Base-by-base conservation (phyloP, 2,113 vertebrate genomes). In the Leptobrachium ailaonicum region DNA sequence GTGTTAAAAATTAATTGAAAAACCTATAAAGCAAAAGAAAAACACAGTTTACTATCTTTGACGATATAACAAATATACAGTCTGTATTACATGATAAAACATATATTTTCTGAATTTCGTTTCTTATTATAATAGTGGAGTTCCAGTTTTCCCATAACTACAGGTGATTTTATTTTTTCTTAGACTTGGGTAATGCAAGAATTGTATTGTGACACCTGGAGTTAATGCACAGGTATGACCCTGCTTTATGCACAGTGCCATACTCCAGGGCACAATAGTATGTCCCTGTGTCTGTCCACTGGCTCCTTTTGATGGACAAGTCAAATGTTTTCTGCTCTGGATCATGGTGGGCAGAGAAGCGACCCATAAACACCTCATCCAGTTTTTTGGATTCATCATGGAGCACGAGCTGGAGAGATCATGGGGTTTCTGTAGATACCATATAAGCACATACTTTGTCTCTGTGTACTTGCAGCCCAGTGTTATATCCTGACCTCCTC, bases 181-280 rank as follows among this genome's bases (percentile, higher is more conserved):
- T 32, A 32, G 20, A 32, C 20, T 32, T 32, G 20, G 20, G 20
- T 1, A 32, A 32, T 1, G 20, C 20, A 50, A 50, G 47, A 4
- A 4, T 8, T 50, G 47, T 50, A 4, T 50, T 50, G 8, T 8
- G 8, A 8, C 47, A 5, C 4, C 4, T 5, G 47, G 41, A 42
- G 64, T 80, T 74, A 8, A 56, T 47, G 71, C 40, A 60, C 32
- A 0, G 2, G n/a, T 68, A 20, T 68, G 71, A 69, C 20, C 32
- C 10, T 60, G 47, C 54, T 41, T 41, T 45, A 2, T 53, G 74
- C 32, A 64, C 20, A 1, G 78, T 80, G 71, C 71, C 60, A 74
- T 80, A 50, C 71, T 80, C 78, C 54, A 68, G 71, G 13, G 71
- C 64, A 68, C 78, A 80, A 40, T 80, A 80, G 66, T 80, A 80